Evolutionary conservation across 2,113 vertebrate genomes (phyloP).

Genomic region (Anseranas semipalmata): DNA sequence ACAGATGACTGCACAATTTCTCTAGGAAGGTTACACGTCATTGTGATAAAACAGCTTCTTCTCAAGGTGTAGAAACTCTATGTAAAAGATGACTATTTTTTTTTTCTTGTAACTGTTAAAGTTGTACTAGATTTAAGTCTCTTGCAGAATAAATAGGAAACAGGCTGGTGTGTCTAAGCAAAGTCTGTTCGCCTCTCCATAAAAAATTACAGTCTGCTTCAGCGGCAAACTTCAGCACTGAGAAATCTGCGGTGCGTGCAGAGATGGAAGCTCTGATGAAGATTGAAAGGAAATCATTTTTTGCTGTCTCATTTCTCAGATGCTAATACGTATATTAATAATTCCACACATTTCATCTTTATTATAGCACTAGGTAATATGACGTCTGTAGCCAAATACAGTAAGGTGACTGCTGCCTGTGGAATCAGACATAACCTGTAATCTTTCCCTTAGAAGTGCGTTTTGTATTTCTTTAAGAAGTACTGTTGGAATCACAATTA

Average conservation of each 20-base stretch:
- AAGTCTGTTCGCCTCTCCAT: background rate
- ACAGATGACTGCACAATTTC: background rate
- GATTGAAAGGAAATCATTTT: background rate
- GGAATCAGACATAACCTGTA: background rate
- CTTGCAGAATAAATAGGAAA: background rate
- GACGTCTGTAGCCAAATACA: background rate
- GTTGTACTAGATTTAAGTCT: background rate
- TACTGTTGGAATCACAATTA: background rate
- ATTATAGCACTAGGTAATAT: background rate
- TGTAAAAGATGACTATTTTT: background rate
- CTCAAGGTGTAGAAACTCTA: background rate
- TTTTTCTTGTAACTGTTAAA: background rate
- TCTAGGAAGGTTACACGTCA: background rate
- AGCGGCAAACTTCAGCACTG: background rate
- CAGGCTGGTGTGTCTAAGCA: background rate
- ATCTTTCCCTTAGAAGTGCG: background rate
- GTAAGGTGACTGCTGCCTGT: background rate
- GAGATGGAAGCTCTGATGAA: background rate
- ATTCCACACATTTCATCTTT: background rate
- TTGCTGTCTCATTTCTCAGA: background rate
- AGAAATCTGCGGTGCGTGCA: background rate
- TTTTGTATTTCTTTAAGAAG: background rate
- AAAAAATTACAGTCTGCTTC: background rate
- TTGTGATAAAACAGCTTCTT: background rate
- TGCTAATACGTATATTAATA: background rate